Evolutionary conservation across 2,113 vertebrate species (phyloP), one percentile per base, ranked within the genome.

Genomic region (Phrynocephalus versicolor): DNA sequence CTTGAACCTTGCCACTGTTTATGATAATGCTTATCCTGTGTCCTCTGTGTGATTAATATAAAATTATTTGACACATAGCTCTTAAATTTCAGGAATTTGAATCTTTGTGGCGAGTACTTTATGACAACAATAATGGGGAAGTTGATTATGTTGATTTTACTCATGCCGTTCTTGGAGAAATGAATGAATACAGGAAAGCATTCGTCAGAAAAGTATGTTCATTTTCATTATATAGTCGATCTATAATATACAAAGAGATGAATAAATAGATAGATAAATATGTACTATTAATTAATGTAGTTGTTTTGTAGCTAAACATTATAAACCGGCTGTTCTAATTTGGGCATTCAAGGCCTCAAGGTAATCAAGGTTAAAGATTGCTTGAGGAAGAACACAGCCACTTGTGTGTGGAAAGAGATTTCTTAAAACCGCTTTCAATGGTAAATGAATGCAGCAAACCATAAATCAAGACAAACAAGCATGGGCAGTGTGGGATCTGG

Each of bases 181-280:
- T 97, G 96, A 97, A 93, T 77, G 96, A 98, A 89, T 95, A 95
- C 45, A 96, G 97, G 84, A 97, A 98, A 92, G 90, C 95, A 1
- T 95, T 96, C 90, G 95, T 97, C 85, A 90, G 95, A 90, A 98
- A 98, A 96, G 96, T 97, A 95, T 95, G 85, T 93, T 89, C 89
- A 3, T 80, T 77, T 45, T 57, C 91, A 84, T 7, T 87, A 62
- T 71, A 80, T 83, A 84, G 83, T 69, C 9, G 4, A 27, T 64
- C 60, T 23, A 64, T 64, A 64, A 64, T 23, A 64, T 6, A 10
- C 21, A 67, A 4, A 27, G 4, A 25, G 6, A 12, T 67, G 6
- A 1, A 67, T 27, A 10, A 25, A 67, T 30, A 60, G 58, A 60
- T 13, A 19, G 58, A 19, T 60, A 2, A 60, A 8, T 16, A 16